Evolutionary conservation across 2,888 invertebrate species (phyloP).

Genomic region (Acrobasis repandana): DNA sequence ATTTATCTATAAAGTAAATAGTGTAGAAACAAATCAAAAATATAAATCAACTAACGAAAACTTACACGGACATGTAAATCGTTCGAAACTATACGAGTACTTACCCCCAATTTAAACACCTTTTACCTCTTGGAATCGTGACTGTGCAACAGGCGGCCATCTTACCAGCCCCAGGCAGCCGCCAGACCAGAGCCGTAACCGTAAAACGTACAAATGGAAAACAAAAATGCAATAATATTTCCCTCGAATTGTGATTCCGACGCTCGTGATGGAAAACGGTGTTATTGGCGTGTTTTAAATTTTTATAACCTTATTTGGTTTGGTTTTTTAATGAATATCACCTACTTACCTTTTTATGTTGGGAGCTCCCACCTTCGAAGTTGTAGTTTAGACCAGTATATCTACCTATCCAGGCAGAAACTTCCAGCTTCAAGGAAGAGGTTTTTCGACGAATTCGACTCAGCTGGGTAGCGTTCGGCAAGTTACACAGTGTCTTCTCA

Average conservation of each 20-base stretch:
- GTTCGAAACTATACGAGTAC: not conserved
- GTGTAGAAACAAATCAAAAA: too few relatives aligned
- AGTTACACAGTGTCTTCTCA: too few relatives aligned
- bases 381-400: too few relatives aligned
- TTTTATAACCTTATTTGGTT: constrained; percentile 31
- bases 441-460: too few relatives aligned
- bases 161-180: constrained; percentile 42
- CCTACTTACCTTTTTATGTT: too few relatives aligned
- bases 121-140: not conserved
- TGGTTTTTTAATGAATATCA: not conserved
- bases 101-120: not conserved
- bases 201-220: constrained; percentile 56
- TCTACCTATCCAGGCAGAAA: too few relatives aligned
- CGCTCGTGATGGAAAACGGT: constrained; percentile 43
- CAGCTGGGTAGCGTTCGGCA: too few relatives aligned
- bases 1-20: too few relatives aligned
- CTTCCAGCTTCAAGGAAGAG: too few relatives aligned
- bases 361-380: too few relatives aligned
- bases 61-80: not conserved
- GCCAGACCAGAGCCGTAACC: constrained; percentile 44
- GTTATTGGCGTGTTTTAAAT: constrained; percentile 37
- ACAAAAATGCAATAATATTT: constrained; percentile 60
- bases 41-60: not conserved
- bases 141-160: constrained; percentile 38
- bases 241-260: constrained; percentile 49